phyloP scores from a whole-genome alignment of 2,797 vertebrate genomes.

The Apodemus agrarius region DNA sequence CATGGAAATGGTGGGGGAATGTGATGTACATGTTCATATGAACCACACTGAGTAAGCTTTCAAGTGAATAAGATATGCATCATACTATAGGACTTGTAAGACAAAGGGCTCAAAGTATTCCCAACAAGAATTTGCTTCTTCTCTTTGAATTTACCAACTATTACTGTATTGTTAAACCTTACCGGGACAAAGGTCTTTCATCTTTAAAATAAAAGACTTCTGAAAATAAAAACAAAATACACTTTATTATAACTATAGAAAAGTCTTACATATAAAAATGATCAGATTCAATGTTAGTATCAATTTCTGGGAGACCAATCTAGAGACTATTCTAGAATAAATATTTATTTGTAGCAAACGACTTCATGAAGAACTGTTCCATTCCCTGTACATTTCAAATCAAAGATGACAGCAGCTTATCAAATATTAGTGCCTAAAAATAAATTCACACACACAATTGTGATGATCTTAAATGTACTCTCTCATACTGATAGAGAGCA shows the following conservation, averaged over 20 bases:
- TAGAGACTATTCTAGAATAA: not conserved
- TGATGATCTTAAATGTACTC: too few species aligned
- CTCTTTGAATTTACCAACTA: not conserved
- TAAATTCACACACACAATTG: too few species aligned
- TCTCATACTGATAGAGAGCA: too few species aligned
- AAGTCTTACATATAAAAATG: too few species aligned
- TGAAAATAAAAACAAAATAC: too few species aligned
- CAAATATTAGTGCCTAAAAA: too few species aligned
- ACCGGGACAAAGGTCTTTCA: not conserved
- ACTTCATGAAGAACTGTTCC: not conserved
- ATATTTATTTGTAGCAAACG: not conserved
- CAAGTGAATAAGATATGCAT: not conserved
- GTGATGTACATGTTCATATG: not conserved
- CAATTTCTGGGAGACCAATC: not conserved
- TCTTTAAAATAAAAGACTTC: not conserved
- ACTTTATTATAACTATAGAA: too few species aligned
- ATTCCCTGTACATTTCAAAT: not conserved
- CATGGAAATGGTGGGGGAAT: not conserved
- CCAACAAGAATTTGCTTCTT: not conserved
- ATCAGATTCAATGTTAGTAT: too few species aligned
- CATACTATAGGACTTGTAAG: not conserved
- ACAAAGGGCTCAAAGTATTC: not conserved
- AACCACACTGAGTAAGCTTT: not conserved
- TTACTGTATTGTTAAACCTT: too few species aligned
- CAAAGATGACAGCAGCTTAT: not conserved